Evolutionary conservation across 2,888 invertebrate species (phyloP).

Genomic region (Spisula solida): DNA sequence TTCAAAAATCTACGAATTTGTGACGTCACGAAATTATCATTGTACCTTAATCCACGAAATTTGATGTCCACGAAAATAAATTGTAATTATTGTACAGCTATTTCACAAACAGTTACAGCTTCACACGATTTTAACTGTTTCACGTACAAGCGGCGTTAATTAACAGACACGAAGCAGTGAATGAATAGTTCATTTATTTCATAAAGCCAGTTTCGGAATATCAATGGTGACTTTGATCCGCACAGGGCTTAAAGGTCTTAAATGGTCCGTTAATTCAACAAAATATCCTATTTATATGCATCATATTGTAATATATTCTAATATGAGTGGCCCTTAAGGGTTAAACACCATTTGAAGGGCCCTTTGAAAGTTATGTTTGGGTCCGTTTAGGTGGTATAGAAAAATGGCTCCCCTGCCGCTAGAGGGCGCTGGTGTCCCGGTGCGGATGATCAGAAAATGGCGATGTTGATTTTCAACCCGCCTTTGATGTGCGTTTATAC

Average conservation of each 20-base stretch:
- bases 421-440: constrained; percentile 45
- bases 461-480: constrained; percentile 39
- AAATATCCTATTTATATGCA: constrained; percentile 67
- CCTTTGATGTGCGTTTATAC: constrained; percentile 59
- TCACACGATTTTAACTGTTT: not conserved
- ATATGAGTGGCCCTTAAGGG: constrained; percentile 59
- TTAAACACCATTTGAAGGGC: constrained; percentile 53
- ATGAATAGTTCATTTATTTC: constrained; percentile 54
- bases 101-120: not conserved
- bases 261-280: constrained; percentile 58
- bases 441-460: constrained; percentile 39
- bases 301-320: constrained; percentile 68
- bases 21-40: not conserved
- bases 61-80: not conserved
- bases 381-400: constrained; percentile 45
- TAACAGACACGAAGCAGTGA: not conserved
- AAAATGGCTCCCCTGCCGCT: constrained; percentile 35
- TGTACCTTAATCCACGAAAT: not conserved
- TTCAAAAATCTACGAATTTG: not conserved
- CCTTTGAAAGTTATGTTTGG: constrained; percentile 44
- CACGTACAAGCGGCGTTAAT: constrained; percentile 12
- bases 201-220: constrained; percentile 37
- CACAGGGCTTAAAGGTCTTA: constrained; percentile 51
- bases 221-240: constrained; percentile 56
- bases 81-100: not conserved